Evolutionary conservation across 2,113 vertebrate genomes (phyloP).

Genomic region (Urocolius indicus): DNA sequence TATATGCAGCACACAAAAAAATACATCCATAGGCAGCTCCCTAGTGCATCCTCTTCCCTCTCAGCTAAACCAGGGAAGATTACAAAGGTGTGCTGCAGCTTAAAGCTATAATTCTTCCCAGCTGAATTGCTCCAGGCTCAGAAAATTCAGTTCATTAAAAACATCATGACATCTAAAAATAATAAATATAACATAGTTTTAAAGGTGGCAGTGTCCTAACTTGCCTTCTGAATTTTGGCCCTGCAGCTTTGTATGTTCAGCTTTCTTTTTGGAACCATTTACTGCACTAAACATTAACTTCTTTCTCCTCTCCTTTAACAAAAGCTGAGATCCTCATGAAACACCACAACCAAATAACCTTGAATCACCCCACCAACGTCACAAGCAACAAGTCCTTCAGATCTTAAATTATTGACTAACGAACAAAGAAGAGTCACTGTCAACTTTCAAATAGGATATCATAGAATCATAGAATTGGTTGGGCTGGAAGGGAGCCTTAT

Average conservation of each 20-base stretch:
- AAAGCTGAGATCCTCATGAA: not conserved
- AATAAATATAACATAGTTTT: not conserved
- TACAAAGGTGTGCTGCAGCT: slow-evolving; percentile 7
- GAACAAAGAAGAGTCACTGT: not conserved
- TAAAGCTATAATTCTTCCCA: not conserved
- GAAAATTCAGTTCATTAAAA: slow-evolving; percentile 36
- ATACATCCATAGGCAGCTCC: not conserved
- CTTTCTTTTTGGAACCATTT: not conserved
- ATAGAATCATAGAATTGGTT: too few relatives aligned
- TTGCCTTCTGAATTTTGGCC: not conserved
- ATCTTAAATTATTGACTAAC: not conserved
- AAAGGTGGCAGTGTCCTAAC: not conserved
- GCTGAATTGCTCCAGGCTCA: not conserved
- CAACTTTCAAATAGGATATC: not conserved
- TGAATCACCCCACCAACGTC: not conserved
- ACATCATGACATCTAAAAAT: not conserved
- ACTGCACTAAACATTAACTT: not conserved
- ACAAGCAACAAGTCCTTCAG: not conserved
- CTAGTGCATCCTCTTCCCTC: not conserved
- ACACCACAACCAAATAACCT: not conserved
- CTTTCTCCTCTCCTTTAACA: not conserved
- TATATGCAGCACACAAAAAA: not conserved
- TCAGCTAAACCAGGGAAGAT: not conserved
- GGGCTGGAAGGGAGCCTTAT: too few relatives aligned
- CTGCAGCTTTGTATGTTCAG: not conserved